Conservation (phyloP, 2,113 vertebrate species). For the Sylvia atricapilla region DNA sequence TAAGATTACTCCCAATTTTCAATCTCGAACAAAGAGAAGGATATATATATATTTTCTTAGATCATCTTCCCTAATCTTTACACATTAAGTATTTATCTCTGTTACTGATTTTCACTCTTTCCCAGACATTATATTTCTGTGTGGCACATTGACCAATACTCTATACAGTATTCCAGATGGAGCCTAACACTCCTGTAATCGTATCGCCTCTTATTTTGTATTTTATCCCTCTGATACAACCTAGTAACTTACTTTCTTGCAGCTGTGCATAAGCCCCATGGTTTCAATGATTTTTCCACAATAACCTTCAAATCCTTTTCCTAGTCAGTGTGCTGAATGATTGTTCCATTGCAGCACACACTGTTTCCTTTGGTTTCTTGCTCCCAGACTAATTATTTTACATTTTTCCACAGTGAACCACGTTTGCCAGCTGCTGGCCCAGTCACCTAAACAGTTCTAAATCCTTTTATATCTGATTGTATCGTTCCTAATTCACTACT, state of each 20-base stretch:
- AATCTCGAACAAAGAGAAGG: neutral
- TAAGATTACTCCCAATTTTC: neutral
- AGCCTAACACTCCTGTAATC: conserved; percentile 58
- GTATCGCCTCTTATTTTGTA: conserved; percentile 71
- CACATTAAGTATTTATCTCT: neutral
- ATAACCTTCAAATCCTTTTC: conserved; percentile 79
- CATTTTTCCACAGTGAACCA: conserved; percentile 79
- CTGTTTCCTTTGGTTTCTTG: conserved; percentile 70
- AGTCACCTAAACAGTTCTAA: conserved; percentile 72
- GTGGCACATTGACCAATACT: conserved; percentile 30
- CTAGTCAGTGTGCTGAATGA: conserved; percentile 79
- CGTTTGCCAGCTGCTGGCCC: conserved; percentile 77
- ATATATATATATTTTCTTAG: neutral
- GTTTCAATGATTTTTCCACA: conserved; percentile 81
- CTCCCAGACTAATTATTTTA: conserved; percentile 82
- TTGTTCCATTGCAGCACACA: conserved; percentile 66
- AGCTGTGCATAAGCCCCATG: conserved; percentile 77
- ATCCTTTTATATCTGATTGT: conserved; percentile 59
- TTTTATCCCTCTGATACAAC: conserved; percentile 70
- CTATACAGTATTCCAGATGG: conserved; percentile 53
- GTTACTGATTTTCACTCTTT: neutral
- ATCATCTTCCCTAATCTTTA: neutral
- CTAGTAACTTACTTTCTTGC: conserved; percentile 76
- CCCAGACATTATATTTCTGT: conserved; percentile 29
- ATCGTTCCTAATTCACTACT: conserved; percentile 39